Evolutionary conservation across 1,140 invertebrate species (phyloP), one percentile per base, ranked within the genome.

Genomic region (Uloborus diversus): DNA sequence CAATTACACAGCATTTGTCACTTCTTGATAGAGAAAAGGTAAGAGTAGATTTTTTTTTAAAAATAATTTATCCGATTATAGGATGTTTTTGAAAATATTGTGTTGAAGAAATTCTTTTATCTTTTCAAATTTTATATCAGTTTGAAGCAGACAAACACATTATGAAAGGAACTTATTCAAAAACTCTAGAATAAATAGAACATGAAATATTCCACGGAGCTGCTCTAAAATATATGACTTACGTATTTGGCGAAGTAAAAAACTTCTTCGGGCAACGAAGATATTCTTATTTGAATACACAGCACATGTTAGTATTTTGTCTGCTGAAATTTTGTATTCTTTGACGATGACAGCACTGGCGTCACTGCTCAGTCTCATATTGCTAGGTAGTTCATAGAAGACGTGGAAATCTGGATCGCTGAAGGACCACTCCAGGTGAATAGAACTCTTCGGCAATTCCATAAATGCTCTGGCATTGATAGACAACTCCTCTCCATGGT

Each of bases 161-260:
- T n/a, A n/a, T n/a, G n/a, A n/a, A n/a, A n/a, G n/a, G n/a, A n/a
- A n/a, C n/a, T n/a, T n/a, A n/a, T n/a, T n/a, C n/a, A n/a, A n/a
- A n/a, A n/a, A n/a, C n/a, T n/a, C n/a, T n/a, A n/a, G n/a, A n/a
- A n/a, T n/a, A n/a, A n/a, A n/a, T n/a, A n/a, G n/a, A n/a, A n/a
- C n/a, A n/a, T n/a, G n/a, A n/a, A n/a, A n/a, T n/a, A n/a, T n/a
- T n/a, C n/a, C n/a, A n/a, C n/a, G n/a, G n/a, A n/a, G n/a, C n/a
- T n/a, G n/a, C n/a, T n/a, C n/a, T n/a, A n/a, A n/a, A n/a, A n/a
- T n/a, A n/a, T n/a, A n/a, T n/a, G n/a, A 68, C 4, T 32, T 33
- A 69, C 66, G 49, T 53, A 57, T 69, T 69, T 69, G 53, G 14
- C 66, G n/a, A 17, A 69, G 56, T 7, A 69, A 23, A 33, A 69